These are phyloP conservation scores for Hybognathus amarus DNA, from an alignment of 2,797 vertebrate genomes.

Conservation along the genomic window DNA sequence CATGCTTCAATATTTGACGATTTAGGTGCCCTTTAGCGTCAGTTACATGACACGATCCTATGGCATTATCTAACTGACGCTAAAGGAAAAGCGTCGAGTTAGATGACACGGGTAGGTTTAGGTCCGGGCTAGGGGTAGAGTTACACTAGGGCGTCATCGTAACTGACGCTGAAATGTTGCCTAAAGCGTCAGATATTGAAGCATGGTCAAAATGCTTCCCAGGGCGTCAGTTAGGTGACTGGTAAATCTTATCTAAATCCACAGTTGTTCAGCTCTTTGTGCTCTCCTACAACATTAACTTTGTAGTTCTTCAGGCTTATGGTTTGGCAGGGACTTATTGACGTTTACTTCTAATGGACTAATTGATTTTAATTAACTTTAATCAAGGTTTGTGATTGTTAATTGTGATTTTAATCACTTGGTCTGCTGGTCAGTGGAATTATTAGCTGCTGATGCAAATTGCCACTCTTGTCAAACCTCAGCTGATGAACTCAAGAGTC, in stretches of 20 bases:
- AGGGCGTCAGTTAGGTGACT: too few species aligned
- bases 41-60: too few species aligned
- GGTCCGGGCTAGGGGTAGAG: too few species aligned
- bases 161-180: too few species aligned
- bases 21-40: too few species aligned
- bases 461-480: conserved; percentile 1
- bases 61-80: too few species aligned
- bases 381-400: conserved; percentile 17
- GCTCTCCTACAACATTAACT: neutral
- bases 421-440: conserved; percentile 35
- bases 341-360: conserved; percentile 2
- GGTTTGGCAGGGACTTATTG: neutral
- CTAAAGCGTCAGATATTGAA: too few species aligned
- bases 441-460: conserved; percentile 16
- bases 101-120: too few species aligned
- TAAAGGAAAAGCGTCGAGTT: too few species aligned
- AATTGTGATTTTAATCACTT: conserved; percentile 32
- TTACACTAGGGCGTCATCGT: too few species aligned
- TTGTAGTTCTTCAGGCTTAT: neutral
- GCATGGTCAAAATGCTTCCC: too few species aligned
- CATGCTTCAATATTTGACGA: too few species aligned
- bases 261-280: neutral
- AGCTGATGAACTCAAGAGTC: neutral
- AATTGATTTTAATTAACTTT: neutral
- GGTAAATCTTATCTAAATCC: neutral